A percentile compares a stretch with the other conserved stretches of the same genome.
Evolutionary conservation across 2,888 invertebrate genomes (phyloP).

Genomic region (Anthrax anthrax): DNA sequence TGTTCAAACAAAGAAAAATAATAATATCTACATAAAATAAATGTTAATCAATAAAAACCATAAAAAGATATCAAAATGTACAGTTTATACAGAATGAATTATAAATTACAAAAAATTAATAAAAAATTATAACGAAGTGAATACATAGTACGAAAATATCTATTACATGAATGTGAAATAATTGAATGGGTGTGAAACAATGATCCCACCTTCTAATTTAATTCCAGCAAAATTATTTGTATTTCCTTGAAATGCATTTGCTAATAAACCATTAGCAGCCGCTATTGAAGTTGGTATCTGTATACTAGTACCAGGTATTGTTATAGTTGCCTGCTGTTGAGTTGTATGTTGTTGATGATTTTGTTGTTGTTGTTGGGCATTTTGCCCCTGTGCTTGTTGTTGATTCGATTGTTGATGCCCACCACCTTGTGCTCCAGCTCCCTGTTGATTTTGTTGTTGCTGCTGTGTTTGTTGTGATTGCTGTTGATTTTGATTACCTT

Average conservation of each 20-base stretch:
- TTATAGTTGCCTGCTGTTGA: slow-evolving; percentile 24
- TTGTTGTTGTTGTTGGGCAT: slow-evolving; percentile 14
- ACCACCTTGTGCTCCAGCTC: slow-evolving; percentile 12
- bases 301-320: slow-evolving; percentile 34
- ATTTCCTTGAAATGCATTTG: slow-evolving; percentile 18
- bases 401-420: slow-evolving; percentile 6
- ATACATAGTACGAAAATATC: too few species aligned
- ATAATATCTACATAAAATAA: too few species aligned
- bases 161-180: too few species aligned
- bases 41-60: too few species aligned
- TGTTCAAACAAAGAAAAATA: too few species aligned
- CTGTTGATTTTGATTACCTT: slow-evolving; percentile 16
- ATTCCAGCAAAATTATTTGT: slow-evolving; percentile 12
- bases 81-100: too few species aligned
- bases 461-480: slow-evolving; percentile 12
- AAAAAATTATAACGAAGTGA: too few species aligned
- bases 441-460: slow-evolving; percentile 9
- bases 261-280: slow-evolving; percentile 30
- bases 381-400: slow-evolving; percentile 12
- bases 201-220: slow-evolving; percentile 15
- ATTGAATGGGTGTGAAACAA: not conserved
- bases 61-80: too few species aligned
- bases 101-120: too few species aligned
- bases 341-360: slow-evolving; percentile 4
- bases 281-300: slow-evolving; percentile 33